Conservation (phyloP, 2,888 invertebrate genomes). For the Hypolimnas misippus region DNA sequence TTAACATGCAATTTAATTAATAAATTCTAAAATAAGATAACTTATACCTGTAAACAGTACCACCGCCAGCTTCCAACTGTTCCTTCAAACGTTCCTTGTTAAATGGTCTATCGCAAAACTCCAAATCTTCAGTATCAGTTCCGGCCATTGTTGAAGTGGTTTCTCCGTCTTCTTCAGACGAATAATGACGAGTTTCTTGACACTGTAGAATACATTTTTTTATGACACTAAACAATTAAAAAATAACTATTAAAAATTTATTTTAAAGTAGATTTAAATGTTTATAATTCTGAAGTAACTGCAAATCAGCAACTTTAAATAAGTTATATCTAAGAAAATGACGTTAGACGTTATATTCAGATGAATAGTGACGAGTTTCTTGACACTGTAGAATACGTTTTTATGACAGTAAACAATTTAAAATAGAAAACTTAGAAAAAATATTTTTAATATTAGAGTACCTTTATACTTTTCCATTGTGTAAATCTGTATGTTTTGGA, state of each 20-base stretch:
- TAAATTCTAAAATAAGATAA: too few species aligned
- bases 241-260: too few species aligned
- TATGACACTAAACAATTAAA: not conserved
- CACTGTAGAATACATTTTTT: constrained; percentile 38
- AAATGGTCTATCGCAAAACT: constrained; percentile 77
- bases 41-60: constrained; percentile 84
- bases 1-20: too few species aligned
- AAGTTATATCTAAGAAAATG: too few species aligned
- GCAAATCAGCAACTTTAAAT: too few species aligned
- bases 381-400: constrained; percentile 47
- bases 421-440: too few species aligned
- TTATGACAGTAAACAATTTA: not conserved
- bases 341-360: constrained; percentile 77
- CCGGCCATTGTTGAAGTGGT: constrained; percentile 69
- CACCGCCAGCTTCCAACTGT: constrained; percentile 86
- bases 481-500: too few species aligned
- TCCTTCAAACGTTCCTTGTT: constrained; percentile 83
- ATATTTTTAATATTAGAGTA: too few species aligned
- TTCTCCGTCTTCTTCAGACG: constrained; percentile 76
- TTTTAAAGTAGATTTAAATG: too few species aligned
- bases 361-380: constrained; percentile 74
- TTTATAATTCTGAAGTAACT: too few species aligned
- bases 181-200: constrained; percentile 72
- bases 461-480: too few species aligned
- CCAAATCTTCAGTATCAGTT: constrained; percentile 82